Conservation (phyloP, 2,113 vertebrate genomes). For the Mionectes macconnelli region DNA sequence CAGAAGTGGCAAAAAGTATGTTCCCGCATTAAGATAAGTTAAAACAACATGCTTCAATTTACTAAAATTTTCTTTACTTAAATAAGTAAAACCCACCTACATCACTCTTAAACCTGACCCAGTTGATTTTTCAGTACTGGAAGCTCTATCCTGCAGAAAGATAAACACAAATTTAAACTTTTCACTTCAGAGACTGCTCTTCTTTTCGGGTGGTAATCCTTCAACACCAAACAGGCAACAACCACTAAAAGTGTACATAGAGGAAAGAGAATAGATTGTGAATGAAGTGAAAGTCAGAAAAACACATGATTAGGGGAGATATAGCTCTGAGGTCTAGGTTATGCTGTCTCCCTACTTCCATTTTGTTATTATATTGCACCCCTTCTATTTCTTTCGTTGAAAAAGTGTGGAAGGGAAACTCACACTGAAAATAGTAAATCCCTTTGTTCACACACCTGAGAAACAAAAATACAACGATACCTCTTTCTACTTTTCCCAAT, state of each 20-base stretch:
- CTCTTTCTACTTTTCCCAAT: not conserved
- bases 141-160: not conserved
- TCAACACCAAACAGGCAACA: not conserved
- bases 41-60: not conserved
- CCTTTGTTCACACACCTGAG: not conserved
- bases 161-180: not conserved
- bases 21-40: not conserved
- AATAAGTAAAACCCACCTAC: not conserved
- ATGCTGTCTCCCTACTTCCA: not conserved
- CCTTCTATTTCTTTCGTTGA: not conserved
- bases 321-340: not conserved
- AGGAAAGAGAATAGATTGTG: not conserved
- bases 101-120: not conserved
- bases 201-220: not conserved
- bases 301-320: not conserved
- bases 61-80: not conserved
- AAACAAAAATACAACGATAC: not conserved
- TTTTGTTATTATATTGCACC: not conserved
- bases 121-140: not conserved
- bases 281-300: not conserved
- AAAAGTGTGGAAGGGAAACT: not conserved
- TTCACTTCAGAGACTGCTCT: not conserved
- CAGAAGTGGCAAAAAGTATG: not conserved
- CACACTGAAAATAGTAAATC: not conserved
- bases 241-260: not conserved